phyloP scores from a whole-genome alignment of 1,140 invertebrate genomes.

The Protaetia brevitarsis region DNA sequence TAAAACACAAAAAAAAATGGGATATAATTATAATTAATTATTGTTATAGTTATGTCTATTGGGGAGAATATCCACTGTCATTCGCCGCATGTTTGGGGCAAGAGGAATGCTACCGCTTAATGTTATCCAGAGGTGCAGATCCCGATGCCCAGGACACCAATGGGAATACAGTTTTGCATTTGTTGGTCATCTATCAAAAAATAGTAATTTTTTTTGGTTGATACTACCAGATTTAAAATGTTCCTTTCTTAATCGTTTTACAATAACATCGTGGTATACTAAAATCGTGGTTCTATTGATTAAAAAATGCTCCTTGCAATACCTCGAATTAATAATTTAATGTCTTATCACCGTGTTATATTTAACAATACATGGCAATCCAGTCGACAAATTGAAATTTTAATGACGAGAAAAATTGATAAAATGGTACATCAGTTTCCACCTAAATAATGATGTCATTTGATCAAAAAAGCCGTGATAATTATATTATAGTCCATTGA shows the following conservation, averaged over 20 bases:
- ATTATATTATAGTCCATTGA: no score
- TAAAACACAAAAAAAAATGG: background rate
- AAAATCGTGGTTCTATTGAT: no score
- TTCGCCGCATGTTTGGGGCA: constrained; percentile 97
- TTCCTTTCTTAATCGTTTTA: no score
- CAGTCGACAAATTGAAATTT: no score
- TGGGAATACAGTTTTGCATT: constrained; percentile 95
- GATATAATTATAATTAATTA: constrained; percentile 1
- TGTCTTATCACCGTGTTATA: no score
- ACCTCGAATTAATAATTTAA: no score
- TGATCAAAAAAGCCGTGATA: no score
- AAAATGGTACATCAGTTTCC: background rate
- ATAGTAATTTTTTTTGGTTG: constrained; percentile 56
- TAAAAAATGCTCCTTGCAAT: no score
- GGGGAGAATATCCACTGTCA: constrained; percentile 95
- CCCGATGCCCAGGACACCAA: constrained; percentile 95
- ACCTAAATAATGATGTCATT: background rate
- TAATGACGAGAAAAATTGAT: no score
- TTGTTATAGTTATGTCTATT: constrained; percentile 84
- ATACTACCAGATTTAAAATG: background rate
- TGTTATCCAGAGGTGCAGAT: constrained; percentile 91
- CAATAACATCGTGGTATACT: no score
- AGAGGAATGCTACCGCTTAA: constrained; percentile 94
- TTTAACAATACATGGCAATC: no score
- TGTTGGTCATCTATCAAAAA: constrained; percentile 96